Base-by-base conservation (phyloP, 2,797 vertebrate genomes). In the Catharus ustulatus region DNA sequence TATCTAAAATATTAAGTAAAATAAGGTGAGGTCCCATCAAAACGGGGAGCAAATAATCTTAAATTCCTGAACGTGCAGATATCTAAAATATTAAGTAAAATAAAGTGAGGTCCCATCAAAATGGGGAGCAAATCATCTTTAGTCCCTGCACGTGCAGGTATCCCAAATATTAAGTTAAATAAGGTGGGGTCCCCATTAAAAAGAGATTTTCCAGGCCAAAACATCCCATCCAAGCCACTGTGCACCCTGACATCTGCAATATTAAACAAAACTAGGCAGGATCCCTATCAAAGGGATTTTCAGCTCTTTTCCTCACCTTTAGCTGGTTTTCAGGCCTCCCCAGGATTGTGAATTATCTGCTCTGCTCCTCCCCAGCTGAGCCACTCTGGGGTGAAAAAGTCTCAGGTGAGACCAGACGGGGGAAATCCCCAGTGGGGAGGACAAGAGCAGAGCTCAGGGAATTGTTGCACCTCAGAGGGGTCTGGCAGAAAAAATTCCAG, bases 341-440 rank as follows among this genome's bases (percentile, higher is more conserved):
- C 57, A 17, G 84, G 71, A 22, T 0, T 11, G 58, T 1, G 79
- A 43, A 22, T 52, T 79, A 32, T 10, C 32, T 46, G 68, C 15
- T 58, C n/a, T 64, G 52, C 27, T 80, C 29, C 49, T 77, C 23
- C 13, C 26, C 13, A 46, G 11, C 5, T 42, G 46, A 90, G 71
- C 38, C 36, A 16, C 4, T n/a, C 15, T 0, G 2, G 27, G n/a
- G 13, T 1, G 5, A 58, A 49, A 54, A 45, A 10, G 9, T 0
- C 1, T 4, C 43, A 43, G 6, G 14, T 58, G 27, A 49, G 48
- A 27, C 15, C 24, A 34, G 32, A 29, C 18, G 12, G 32, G 27
- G 29, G 11, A 74, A 76, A 76, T 2, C 3, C 42, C 19, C 45
- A 12, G 3, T 0, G 7, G 43, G 67, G 46, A 71, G 32, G 42